These are phyloP conservation scores for Machimus rusticus DNA, from an alignment of 2,888 invertebrate species.

Conservation along the genomic window DNA sequence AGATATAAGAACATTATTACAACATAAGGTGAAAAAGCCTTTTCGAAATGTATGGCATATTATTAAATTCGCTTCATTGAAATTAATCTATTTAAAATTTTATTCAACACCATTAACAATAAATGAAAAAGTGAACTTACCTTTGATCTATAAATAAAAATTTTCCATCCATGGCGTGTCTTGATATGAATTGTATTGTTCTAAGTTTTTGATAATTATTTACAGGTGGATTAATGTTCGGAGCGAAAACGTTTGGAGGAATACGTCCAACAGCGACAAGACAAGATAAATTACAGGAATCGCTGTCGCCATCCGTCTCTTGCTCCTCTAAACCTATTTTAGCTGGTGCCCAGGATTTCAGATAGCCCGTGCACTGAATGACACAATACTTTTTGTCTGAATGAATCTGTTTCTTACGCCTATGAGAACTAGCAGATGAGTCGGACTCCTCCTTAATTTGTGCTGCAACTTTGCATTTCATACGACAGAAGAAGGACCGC, in stretches of 20 bases:
- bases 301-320: conserved; percentile 68
- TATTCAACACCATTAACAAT: background rate
- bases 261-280: conserved; percentile 87
- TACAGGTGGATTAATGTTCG: conserved; percentile 64
- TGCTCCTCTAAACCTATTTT: conserved; percentile 76
- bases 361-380: conserved; percentile 91
- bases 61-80: too few relatives aligned
- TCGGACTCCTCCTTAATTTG: conserved; percentile 77
- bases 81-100: too few relatives aligned
- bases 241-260: conserved; percentile 68
- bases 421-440: conserved; percentile 66
- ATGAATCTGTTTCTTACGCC: conserved; percentile 69
- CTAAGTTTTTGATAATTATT: conserved; percentile 66
- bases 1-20: too few relatives aligned
- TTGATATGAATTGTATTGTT: conserved; percentile 79
- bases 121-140: conserved; percentile 60
- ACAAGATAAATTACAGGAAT: conserved; percentile 78
- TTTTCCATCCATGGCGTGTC: conserved; percentile 90
- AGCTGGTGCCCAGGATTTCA: conserved; percentile 89
- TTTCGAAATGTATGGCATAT: too few relatives aligned
- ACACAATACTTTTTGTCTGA: conserved; percentile 85
- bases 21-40: too few relatives aligned
- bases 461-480: conserved; percentile 77
- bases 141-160: conserved; percentile 92
- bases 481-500: conserved; percentile 91